These are phyloP conservation scores for Harpagoxenus sublaevis DNA, from an alignment of 2,888 invertebrate species.

Conservation along the genomic window DNA sequence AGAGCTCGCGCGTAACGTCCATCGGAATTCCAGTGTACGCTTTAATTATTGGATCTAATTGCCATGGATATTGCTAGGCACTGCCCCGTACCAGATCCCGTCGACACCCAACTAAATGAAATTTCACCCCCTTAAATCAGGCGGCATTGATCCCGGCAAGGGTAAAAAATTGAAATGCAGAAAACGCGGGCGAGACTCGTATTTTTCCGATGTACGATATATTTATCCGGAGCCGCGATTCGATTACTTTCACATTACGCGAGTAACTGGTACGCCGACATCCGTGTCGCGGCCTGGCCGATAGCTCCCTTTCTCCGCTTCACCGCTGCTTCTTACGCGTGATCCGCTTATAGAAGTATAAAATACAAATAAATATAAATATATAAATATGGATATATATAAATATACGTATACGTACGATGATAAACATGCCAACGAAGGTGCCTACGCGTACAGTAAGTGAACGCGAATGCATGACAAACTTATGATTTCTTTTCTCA, in stretches of 20 bases:
- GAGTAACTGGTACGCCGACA: not conserved
- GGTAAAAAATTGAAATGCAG: conserved; percentile 45
- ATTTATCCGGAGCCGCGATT: conserved; percentile 7
- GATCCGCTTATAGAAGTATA: conserved; percentile 43
- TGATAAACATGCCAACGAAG: conserved; percentile 71
- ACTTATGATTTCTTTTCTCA: conserved; percentile 25
- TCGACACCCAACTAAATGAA: conserved; percentile 51
- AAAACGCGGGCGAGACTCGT: conserved; percentile 10
- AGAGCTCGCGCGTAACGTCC: conserved; percentile 35
- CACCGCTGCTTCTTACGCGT: conserved; percentile 33
- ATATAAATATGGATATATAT: conserved; percentile 47
- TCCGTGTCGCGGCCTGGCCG: not conserved
- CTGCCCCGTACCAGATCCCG: conserved; percentile 30
- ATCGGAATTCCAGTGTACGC: conserved; percentile 57
- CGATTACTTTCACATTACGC: conserved; percentile 23
- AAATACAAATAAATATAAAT: conserved; percentile 50
- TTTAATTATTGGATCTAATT: conserved; percentile 72
- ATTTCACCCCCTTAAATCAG: conserved; percentile 63
- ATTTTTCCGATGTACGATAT: conserved; percentile 20
- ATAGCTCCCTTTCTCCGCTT: conserved; percentile 39
- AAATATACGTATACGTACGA: conserved; percentile 55
- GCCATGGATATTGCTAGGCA: conserved; percentile 66
- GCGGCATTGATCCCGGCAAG: conserved; percentile 56
- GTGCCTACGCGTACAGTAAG: conserved; percentile 73
- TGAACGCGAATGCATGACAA: conserved; percentile 62